These are phyloP conservation scores for Sisyra terminalis DNA, from an alignment of 2,888 invertebrate species.

Conservation along the genomic window DNA sequence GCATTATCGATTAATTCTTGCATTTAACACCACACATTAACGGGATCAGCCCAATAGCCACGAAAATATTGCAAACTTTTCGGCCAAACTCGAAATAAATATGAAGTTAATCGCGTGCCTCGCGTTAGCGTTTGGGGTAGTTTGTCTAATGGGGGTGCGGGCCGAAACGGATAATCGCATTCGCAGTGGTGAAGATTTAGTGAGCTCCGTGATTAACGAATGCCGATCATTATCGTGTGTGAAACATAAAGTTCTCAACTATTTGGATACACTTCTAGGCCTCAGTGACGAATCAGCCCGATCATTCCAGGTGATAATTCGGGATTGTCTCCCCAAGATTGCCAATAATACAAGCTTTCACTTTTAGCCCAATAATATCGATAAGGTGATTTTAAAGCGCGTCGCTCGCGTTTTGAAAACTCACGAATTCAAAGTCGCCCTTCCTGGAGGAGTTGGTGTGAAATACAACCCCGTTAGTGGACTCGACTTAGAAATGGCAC, in stretches of 20 bases:
- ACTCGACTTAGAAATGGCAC: conserved; percentile 42
- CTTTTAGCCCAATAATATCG: conserved; percentile 42
- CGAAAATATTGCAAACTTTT: too few relatives aligned
- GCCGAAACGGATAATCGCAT: conserved; percentile 29
- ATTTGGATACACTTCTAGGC: conserved; percentile 54
- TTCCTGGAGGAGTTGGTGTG: conserved; percentile 52
- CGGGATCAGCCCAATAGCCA: too few relatives aligned
- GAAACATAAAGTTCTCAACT: conserved; percentile 59
- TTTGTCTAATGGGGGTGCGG: too few relatives aligned
- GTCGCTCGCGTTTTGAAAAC: conserved; percentile 50
- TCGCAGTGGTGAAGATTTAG: conserved; percentile 47
- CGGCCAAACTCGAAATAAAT: too few relatives aligned
- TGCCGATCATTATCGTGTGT: conserved; percentile 60
- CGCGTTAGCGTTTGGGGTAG: too few relatives aligned
- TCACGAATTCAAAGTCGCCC: conserved; percentile 54
- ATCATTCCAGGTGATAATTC: conserved; percentile 25
- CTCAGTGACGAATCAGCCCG: conserved; percentile 41
- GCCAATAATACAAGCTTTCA: neutral
- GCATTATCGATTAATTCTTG: too few relatives aligned
- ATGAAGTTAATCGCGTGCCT: too few relatives aligned
- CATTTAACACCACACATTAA: too few relatives aligned
- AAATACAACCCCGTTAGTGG: conserved; percentile 50
- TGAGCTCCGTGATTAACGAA: conserved; percentile 52
- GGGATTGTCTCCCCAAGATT: neutral
- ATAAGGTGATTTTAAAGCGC: conserved; percentile 58